Evolutionary conservation across 2,797 vertebrate species (phyloP).

Genomic region (Poecilia wingei): DNA sequence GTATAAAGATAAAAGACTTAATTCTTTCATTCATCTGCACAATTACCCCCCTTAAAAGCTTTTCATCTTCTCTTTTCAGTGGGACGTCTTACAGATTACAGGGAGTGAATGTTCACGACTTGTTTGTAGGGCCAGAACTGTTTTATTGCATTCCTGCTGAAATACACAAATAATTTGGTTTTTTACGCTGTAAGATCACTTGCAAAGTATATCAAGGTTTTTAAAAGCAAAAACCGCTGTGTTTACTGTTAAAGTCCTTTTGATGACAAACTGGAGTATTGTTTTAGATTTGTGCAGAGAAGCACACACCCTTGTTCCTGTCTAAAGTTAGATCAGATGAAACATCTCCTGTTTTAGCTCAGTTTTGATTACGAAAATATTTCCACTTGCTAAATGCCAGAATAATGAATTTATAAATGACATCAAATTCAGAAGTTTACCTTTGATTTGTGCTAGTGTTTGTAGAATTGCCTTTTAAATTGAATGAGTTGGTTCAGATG

Average conservation of each 20-base stretch:
- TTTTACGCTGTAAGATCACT: not conserved
- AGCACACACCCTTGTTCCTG: not conserved
- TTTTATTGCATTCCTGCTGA: not conserved
- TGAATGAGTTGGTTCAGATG: not conserved
- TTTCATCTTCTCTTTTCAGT: not conserved
- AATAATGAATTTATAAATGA: not conserved
- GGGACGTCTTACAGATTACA: not conserved
- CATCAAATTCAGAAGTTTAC: not conserved
- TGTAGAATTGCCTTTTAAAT: not conserved
- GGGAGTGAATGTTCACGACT: not conserved
- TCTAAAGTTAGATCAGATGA: not conserved
- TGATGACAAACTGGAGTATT: not conserved
- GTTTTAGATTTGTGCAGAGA: not conserved
- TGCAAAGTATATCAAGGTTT: not conserved
- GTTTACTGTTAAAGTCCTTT: not conserved
- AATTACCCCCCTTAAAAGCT: not conserved
- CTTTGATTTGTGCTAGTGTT: not conserved
- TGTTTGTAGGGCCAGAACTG: not conserved
- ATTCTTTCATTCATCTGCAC: not conserved
- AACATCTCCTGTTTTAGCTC: not conserved
- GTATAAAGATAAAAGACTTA: not conserved
- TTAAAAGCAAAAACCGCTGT: not conserved
- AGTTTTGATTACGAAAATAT: not conserved
- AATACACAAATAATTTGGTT: not conserved
- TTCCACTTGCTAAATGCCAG: not conserved